Evolutionary conservation across 2,113 vertebrate genomes (phyloP), one percentile per base, ranked within the genome.

Genomic region (Psophia crepitans): DNA sequence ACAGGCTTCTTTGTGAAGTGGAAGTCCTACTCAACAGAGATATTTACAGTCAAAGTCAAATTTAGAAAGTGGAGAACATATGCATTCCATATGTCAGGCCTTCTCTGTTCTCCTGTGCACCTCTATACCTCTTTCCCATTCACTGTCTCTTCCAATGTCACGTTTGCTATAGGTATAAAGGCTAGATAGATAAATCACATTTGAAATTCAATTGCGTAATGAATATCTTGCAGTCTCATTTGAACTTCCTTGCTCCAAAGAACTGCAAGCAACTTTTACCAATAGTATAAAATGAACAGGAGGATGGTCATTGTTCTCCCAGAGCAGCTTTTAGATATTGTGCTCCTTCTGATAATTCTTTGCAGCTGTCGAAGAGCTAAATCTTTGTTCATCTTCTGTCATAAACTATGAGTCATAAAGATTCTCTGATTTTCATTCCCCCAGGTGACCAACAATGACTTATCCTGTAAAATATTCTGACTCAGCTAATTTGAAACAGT

Each of bases 391-490:
- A 23, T 48, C 19, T 70, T 92, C 57, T 95, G n/a, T 70, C 30
- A 32, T 30, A 74, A 73, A 81, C 49, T 28, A 35, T 3, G 5
- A 51, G 12, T 76, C 28, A 60, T 28, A 32, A 78, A 89, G 19
- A 75, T 69, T 75, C 44, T 73, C 21, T 89, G 32, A 64, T 83
- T 87, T 92, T 87, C 10, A 21, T 65, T 77, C 33, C 26, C 68
- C 9, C 6, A 9, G 63, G 65, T 71, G 37, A 77, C 92, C 57
- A 78, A 60, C 39, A 46, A 10, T 91, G 43, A 80, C 61, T 94
- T 96, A 79, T 49, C 41, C 91, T 86, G 27, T 86, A 77, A 93
- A 92, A 87, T 46, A 82, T 60, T n/a, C 27, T 90, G 75, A 84
- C 8, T 94, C 70, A 70, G 58, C 70, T 93, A 44, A 90, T 95